Evolutionary conservation across 2,888 invertebrate genomes (phyloP).

Genomic region (Rhogogaster chlorosoma): DNA sequence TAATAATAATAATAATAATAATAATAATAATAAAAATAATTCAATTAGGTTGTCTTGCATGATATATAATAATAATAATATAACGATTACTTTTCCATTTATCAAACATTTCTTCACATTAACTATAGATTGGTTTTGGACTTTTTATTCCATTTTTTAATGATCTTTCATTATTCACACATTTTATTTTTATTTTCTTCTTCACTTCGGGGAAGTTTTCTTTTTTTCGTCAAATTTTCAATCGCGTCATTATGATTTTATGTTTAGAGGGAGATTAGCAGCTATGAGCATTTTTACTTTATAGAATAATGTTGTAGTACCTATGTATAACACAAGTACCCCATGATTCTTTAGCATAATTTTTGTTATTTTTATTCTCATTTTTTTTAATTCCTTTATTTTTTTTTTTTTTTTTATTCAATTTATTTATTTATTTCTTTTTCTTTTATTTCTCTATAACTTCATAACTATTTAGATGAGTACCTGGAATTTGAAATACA

Average conservation of each 20-base stretch:
- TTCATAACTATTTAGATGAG: background rate
- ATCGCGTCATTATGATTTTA: background rate
- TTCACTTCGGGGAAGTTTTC: background rate
- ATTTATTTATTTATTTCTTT: background rate
- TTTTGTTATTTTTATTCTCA: background rate
- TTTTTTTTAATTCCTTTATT: too few species aligned
- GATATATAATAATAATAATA: background rate
- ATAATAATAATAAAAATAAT: background rate
- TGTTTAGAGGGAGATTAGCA: background rate
- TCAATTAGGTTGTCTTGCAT: background rate
- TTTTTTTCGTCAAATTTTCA: background rate
- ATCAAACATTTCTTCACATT: background rate
- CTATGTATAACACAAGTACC: background rate
- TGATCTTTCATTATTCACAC: background rate
- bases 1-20: background rate
- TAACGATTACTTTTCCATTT: background rate
- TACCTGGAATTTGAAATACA: conserved; percentile 27
- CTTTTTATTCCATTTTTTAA: background rate
- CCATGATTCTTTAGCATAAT: background rate
- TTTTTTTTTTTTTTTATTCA: background rate
- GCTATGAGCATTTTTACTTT: conserved; percentile 2
- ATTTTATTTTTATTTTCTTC: background rate
- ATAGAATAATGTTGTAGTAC: background rate
- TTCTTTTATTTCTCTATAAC: background rate
- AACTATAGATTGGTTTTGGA: background rate